Conservation (phyloP, 2,113 vertebrate genomes). For the Vireo altiloquus region DNA sequence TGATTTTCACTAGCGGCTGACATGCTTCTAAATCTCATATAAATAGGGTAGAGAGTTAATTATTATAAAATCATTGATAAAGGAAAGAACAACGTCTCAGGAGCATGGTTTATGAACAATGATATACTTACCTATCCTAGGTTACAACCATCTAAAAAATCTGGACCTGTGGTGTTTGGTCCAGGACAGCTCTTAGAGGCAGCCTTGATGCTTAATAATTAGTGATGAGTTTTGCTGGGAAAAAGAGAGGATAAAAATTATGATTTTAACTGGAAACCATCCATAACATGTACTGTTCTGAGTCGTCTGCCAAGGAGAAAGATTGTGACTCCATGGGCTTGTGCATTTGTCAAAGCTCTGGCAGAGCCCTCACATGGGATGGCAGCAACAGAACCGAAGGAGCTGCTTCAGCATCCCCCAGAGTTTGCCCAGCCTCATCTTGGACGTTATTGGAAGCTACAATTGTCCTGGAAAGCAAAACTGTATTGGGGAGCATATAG, state of each 20-base stretch:
- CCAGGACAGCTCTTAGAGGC: neutral
- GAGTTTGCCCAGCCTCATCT: neutral
- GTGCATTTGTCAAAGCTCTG: neutral
- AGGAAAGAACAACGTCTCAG: neutral
- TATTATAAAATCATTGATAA: neutral
- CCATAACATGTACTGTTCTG: fast-evolving
- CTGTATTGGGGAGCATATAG: fast-evolving
- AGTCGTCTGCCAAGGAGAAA: fast-evolving
- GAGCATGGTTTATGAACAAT: neutral
- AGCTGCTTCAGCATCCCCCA: neutral
- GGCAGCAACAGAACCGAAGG: neutral
- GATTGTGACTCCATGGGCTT: fast-evolving
- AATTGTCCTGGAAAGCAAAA: neutral
- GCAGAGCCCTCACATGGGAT: fast-evolving
- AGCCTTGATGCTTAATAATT: neutral
- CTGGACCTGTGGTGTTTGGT: neutral
- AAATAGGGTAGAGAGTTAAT: neutral
- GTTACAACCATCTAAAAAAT: neutral
- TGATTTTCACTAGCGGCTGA: neutral
- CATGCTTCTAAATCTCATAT: neutral
- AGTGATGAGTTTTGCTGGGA: neutral
- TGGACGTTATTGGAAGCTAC: neutral
- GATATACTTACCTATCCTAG: neutral
- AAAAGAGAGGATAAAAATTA: neutral
- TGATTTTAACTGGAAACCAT: neutral